Base-by-base conservation (phyloP, 2,113 vertebrate species). In the Oophaga pumilio region DNA sequence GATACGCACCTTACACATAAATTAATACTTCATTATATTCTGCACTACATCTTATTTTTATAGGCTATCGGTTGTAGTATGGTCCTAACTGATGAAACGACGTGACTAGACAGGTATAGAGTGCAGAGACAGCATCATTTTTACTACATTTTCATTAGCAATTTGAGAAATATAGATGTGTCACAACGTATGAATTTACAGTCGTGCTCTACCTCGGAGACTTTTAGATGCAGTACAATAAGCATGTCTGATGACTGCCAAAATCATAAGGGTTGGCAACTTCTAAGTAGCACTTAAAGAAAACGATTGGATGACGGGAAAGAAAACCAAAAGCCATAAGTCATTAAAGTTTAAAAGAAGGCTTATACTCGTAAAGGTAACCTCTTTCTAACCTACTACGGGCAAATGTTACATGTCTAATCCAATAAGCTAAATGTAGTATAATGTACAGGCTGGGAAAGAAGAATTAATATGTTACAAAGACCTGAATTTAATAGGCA, bases 311-410 rank as follows among this genome's bases (percentile, higher is more conserved):
- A 87, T 82, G 86, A 74, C 56, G 12, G 52, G 64, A 81, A 59
- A 43, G 56, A 74, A 60, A 87, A n/a, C 86, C 77, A 87, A 87
- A 82, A 62, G 84, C 56, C 53, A 20, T 76, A 76, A 85, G 83
- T 60, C 68, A 62, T 74, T 43, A 76, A 76, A 24, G 18, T 85
- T 85, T 62, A 62, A 84, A 60, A 60, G 15, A 85, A 52, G 64
- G 77, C 24, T 82, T 62, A 49, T 74, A n/a, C n/a, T n/a, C n/a
- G n/a, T n/a, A 69, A 60, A 52, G 64, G 52, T 22, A 64, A 50
- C 26, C 78, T 50, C 22, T 33, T 82, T 87, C 86, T 66, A 87
- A 74, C 28, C 68, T 74, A 50, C 28, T 15, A 71, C 62, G 86
- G 78, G n/a, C 53, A 82, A 80, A 73, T 73, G 20, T 80, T 82